Conservation (phyloP, 2,797 vertebrate species). For the Tapirus indicus region DNA sequence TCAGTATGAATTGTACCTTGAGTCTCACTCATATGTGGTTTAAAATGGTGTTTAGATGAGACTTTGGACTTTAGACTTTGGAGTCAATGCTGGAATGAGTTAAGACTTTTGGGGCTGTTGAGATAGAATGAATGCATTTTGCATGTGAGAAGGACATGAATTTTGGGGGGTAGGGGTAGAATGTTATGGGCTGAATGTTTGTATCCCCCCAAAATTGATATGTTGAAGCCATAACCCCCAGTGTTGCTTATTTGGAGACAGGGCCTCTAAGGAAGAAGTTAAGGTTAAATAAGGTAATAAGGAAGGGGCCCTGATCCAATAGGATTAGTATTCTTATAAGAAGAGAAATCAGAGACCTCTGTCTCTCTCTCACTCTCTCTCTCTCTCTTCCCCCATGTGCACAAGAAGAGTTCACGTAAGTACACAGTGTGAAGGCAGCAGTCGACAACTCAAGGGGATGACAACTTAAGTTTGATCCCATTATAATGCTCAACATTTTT, state of each 20-base stretch:
- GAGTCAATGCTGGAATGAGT: too few relatives aligned
- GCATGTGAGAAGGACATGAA: not conserved
- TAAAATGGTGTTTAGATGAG: not conserved
- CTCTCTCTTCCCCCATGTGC: too few relatives aligned
- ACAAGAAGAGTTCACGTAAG: not conserved
- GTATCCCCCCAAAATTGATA: not conserved
- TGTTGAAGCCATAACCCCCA: not conserved
- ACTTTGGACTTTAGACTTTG: not conserved
- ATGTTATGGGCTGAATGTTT: not conserved
- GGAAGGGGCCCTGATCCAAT: not conserved
- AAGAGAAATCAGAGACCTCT: not conserved
- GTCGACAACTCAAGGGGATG: not conserved
- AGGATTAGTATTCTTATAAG: not conserved
- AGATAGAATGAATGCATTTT: not conserved
- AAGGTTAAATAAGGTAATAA: not conserved
- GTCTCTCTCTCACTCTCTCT: not conserved
- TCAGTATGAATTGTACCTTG: not conserved
- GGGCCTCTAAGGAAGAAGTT: not conserved
- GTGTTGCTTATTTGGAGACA: not conserved
- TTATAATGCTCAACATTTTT: too few relatives aligned
- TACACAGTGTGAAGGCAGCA: too few relatives aligned
- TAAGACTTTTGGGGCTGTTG: not conserved
- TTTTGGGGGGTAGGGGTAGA: not conserved
- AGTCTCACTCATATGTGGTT: not conserved
- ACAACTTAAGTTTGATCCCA: too few relatives aligned